Percentiles rank a stretch among this genome's conserved stretches.
phyloP scores from a whole-genome alignment of 2,113 vertebrate genomes.

The Trinectes maculatus region DNA sequence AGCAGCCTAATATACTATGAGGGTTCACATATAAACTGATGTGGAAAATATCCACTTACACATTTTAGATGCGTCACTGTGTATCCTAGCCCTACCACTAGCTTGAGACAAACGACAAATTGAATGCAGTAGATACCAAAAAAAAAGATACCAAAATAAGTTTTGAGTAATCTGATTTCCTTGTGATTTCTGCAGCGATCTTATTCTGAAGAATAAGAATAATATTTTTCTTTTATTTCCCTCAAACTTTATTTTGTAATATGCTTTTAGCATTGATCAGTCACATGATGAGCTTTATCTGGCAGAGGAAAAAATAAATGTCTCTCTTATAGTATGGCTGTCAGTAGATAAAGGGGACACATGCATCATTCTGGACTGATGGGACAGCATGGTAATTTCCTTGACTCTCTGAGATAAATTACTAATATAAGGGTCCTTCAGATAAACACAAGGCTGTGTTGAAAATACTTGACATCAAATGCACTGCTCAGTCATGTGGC shows the following conservation, averaged over 20 bases:
- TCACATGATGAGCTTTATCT: constrained; percentile 37
- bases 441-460: constrained; percentile 44
- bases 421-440: constrained; percentile 40
- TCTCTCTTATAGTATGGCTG: constrained; percentile 14
- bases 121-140: not conserved
- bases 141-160: not conserved
- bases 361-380: constrained; percentile 22
- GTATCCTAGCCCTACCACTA: too few relatives aligned
- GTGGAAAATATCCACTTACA: not conserved
- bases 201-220: not conserved
- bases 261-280: constrained; percentile 26
- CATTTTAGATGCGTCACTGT: too few relatives aligned
- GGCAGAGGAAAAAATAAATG: constrained; percentile 17
- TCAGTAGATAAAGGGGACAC: constrained; percentile 9
- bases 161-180: not conserved
- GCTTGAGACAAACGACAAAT: not conserved
- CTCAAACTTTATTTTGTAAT: not conserved
- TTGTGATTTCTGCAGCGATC: not conserved
- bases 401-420: constrained; percentile 31
- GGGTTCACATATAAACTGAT: not conserved
- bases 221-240: not conserved
- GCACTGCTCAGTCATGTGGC: constrained; percentile 10
- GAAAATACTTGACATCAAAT: constrained; percentile 27
- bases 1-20: not conserved
- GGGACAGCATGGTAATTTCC: constrained; percentile 22